Evolutionary conservation across 2,113 vertebrate species (phyloP).

Genomic region (Spea multiplicata): DNA sequence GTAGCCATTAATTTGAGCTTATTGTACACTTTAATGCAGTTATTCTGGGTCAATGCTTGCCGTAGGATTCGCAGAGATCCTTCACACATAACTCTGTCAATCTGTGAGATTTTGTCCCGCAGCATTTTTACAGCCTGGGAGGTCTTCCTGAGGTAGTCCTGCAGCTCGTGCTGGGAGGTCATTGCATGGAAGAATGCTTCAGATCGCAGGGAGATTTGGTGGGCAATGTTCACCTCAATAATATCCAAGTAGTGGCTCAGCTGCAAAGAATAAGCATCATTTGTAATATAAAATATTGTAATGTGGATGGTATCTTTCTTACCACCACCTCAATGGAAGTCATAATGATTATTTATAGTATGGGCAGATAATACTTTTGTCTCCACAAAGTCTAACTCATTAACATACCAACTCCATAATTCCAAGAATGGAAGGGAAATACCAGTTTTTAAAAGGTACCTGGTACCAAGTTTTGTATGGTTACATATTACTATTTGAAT

Average conservation of each 20-base stretch:
- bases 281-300: too few species aligned
- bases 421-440: too few species aligned
- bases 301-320: too few species aligned
- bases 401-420: too few species aligned
- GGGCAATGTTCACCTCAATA: conserved; percentile 97
- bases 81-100: conserved; percentile 88
- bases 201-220: conserved; percentile 96
- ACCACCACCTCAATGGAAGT: too few species aligned
- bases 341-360: too few species aligned
- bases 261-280: conserved; percentile 59
- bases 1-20: conserved; percentile 98
- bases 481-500: too few species aligned
- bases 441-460: too few species aligned
- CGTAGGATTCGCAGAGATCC: conserved; percentile 84
- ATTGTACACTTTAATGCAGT: conserved; percentile 86
- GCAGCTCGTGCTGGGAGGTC: conserved; percentile 96
- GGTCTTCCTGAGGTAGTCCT: conserved; percentile 94
- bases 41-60: conserved; percentile 82
- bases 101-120: conserved; percentile 82
- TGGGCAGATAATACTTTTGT: too few species aligned
- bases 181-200: conserved; percentile 98
- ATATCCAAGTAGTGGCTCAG: conserved; percentile 98
- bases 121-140: conserved; percentile 85
- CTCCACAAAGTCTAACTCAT: too few species aligned
- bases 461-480: too few species aligned